Base-by-base conservation (phyloP, 2,888 invertebrate genomes). In the Gisinianus flammeolus region DNA sequence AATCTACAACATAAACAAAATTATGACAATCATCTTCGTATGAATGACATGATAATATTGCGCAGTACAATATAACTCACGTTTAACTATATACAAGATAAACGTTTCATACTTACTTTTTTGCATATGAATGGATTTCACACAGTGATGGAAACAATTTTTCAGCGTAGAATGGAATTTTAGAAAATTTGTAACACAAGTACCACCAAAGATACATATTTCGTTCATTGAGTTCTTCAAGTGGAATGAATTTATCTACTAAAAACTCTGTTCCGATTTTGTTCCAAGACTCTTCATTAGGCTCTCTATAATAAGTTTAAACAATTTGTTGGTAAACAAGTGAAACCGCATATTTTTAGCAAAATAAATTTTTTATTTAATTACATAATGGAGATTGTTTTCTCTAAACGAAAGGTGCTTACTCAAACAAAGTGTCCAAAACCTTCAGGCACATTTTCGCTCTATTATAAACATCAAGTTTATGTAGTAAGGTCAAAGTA, bases 161-260 rank as follows among this genome's bases (percentile, higher is more conserved):
- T 10, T 77, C 71, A 24, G 64, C 62, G 24, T 58, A 77, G 31
- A 66, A 77, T 12, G 77, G 44, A 28, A 52, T 26, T 3, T 24
- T 26, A n/a, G 64, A 66, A 72, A 77, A 77, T 71, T 52, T 64
- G 54, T 58, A 22, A 31, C 71, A 77, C n/a, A 77, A 56, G 28
- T 77, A 77, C 77, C 77, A 77, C 77, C 77, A 77, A n/a, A 71
- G 19, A 28, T 64, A 77, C 58, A 71, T 71, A 28, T 71, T 77
- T 1, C 58, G 22, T 22, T 77, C 77, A 16, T 71, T 71, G 5
- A 77, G 19, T 28, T 64, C 52, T 28, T 64, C 56, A 22, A 77
- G 30, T 1, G 77, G 72, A 10, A 77, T 24, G 8, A 77, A 10
- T 72, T 77, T 64, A 35, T 77, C 72, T 16, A 28, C 31, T 26